Evolutionary conservation across 1,140 invertebrate species (phyloP).

Genomic region (Onthophagus taurus): DNA sequence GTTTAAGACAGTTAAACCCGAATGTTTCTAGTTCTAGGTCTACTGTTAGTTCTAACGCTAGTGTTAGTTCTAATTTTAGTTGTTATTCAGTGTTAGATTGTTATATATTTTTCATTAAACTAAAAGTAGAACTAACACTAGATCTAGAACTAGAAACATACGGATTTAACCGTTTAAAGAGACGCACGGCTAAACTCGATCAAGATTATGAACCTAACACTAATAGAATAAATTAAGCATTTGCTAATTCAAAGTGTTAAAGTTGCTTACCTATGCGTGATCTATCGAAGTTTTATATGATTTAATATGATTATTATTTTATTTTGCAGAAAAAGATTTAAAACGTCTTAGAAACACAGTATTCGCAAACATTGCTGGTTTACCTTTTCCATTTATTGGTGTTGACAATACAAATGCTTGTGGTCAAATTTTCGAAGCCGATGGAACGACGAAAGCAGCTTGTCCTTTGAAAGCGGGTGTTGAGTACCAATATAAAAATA

Average conservation of each 20-base stretch:
- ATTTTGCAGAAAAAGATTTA: constrained; percentile 40
- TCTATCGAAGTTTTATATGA: constrained; percentile 7
- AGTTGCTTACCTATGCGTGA: not conserved
- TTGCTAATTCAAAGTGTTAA: too few species aligned
- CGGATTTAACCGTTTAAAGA: too few species aligned
- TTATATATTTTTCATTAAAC: too few species aligned
- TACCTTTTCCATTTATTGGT: constrained; percentile 62
- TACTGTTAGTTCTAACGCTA: too few species aligned
- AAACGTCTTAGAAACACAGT: constrained; percentile 45
- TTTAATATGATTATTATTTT: constrained; percentile 10
- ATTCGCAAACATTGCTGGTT: constrained; percentile 46
- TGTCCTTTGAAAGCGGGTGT: constrained; percentile 57
- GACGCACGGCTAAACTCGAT: too few species aligned
- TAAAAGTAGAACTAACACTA: too few species aligned
- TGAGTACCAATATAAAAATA: constrained; percentile 58
- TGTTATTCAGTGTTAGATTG: too few species aligned
- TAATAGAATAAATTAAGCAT: too few species aligned
- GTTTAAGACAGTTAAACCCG: not conserved
- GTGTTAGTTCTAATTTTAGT: too few species aligned
- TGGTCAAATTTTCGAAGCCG: constrained; percentile 46
- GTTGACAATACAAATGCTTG: constrained; percentile 63
- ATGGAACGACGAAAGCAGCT: constrained; percentile 44
- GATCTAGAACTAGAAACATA: too few species aligned
- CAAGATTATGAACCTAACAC: not conserved
- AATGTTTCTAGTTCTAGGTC: too few species aligned